These are phyloP conservation scores for Anniella stebbinsi DNA, from an alignment of 2,797 vertebrate genomes.

Conservation along the genomic window DNA sequence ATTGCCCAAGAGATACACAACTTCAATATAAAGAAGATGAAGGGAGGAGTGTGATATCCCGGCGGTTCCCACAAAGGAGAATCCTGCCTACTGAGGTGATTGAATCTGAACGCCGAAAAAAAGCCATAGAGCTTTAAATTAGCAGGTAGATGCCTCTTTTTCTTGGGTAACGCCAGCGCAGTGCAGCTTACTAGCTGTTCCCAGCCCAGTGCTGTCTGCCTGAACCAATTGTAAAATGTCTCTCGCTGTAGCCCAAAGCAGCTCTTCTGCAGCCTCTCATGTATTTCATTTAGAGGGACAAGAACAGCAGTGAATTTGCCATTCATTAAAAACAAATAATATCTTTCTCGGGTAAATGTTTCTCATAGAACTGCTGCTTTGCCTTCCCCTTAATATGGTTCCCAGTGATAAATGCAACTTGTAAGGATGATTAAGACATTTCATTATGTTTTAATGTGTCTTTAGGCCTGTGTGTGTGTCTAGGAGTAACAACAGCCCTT, in stretches of 20 bases:
- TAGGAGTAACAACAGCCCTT: constrained; percentile 54
- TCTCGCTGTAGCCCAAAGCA: constrained; percentile 42
- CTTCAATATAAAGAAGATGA: constrained; percentile 64
- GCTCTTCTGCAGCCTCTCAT: constrained; percentile 16
- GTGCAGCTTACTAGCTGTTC: constrained; percentile 52
- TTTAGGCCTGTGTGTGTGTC: constrained; percentile 66
- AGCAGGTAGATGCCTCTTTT: constrained; percentile 24
- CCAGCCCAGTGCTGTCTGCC: neutral
- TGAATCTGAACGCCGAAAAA: constrained; percentile 48
- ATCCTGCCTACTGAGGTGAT: constrained; percentile 57
- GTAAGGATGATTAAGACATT: constrained; percentile 75
- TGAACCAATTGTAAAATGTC: constrained; percentile 56
- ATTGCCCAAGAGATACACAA: constrained; percentile 51
- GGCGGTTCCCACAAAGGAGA: constrained; percentile 48
- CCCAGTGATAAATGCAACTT: constrained; percentile 70
- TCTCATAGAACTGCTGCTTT: constrained; percentile 67
- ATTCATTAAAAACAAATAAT: constrained; percentile 73
- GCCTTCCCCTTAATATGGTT: constrained; percentile 69
- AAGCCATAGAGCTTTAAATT: constrained; percentile 48
- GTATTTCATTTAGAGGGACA: constrained; percentile 59
- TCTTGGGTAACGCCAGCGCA: constrained; percentile 37
- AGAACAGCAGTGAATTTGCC: constrained; percentile 59
- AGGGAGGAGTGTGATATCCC: constrained; percentile 45
- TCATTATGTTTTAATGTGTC: constrained; percentile 75
- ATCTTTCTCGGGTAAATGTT: constrained; percentile 55